A percentile compares a stretch with the other conserved stretches of the same genome.
These are phyloP conservation scores for Drosophila prostipennis DNA, from an alignment of 2,888 invertebrate genomes.

Conservation along the genomic window DNA sequence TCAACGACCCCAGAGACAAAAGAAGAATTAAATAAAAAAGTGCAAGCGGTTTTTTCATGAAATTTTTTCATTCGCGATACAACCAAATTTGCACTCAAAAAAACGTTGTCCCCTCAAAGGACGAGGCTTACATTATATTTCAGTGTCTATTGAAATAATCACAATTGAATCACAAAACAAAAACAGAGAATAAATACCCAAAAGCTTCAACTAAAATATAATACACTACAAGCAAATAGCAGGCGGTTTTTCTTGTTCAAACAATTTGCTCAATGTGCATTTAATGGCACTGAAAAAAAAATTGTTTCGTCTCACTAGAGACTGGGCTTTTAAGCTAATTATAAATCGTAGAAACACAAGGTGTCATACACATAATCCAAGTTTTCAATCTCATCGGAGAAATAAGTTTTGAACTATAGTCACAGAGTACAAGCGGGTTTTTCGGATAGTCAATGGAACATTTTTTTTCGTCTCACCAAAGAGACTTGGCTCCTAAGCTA, in stretches of 20 bases:
- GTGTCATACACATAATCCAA: neutral
- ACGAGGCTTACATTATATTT: neutral
- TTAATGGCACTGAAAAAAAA: conserved; percentile 5
- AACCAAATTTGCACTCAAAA: conserved; percentile 1
- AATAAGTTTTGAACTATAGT: no score
- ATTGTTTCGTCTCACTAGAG: neutral
- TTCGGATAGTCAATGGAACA: neutral
- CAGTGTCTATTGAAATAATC: conserved; percentile 12
- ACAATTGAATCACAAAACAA: conserved; percentile 26
- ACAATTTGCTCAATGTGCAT: neutral
- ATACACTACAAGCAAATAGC: neutral
- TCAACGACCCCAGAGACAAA: conserved; percentile 3
- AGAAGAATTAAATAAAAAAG: neutral
- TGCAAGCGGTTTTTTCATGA: conserved; percentile 15
- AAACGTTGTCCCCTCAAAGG: neutral
- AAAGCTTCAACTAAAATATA: neutral
- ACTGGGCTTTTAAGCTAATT: neutral
- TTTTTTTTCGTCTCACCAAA: conserved; percentile 11
- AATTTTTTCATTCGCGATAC: neutral
- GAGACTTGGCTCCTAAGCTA: conserved; percentile 21
- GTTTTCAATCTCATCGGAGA: neutral
- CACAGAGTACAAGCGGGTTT: neutral
- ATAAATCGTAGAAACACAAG: no score
- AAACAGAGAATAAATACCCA: conserved; percentile 5
- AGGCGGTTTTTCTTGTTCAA: neutral